Evolutionary conservation across 2,888 invertebrate genomes (phyloP).

Genomic region (Meandrusa payeni): DNA sequence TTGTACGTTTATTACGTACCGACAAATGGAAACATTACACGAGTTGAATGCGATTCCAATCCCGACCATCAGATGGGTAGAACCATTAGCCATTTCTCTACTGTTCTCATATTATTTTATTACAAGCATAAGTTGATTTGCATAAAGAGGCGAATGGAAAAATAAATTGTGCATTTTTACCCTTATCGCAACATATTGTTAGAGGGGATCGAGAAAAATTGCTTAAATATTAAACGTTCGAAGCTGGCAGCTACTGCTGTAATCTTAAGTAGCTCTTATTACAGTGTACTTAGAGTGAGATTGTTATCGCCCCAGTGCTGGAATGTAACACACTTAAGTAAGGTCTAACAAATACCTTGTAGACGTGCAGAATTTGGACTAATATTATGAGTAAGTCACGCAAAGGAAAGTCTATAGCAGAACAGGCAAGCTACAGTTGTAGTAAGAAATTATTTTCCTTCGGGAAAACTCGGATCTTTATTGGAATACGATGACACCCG

Average conservation of each 20-base stretch:
- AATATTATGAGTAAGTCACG: constrained; percentile 38
- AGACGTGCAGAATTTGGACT: constrained; percentile 38
- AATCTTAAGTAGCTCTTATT: constrained; percentile 1
- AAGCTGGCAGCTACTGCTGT: not conserved
- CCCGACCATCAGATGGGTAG: no score
- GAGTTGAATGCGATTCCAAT: no score
- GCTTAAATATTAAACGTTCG: not conserved
- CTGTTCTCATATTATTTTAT: not conserved
- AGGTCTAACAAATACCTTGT: constrained; percentile 51
- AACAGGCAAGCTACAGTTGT: no score
- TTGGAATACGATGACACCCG: no score
- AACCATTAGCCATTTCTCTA: no score
- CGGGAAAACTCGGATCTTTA: no score
- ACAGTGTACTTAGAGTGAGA: not conserved
- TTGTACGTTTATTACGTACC: no score
- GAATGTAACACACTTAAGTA: constrained; percentile 33
- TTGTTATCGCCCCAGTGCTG: not conserved
- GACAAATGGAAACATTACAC: no score
- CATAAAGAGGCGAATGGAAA: constrained; percentile 11
- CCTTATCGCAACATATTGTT: constrained; percentile 11
- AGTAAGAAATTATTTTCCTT: no score
- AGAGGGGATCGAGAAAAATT: constrained; percentile 9
- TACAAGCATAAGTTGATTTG: constrained; percentile 4
- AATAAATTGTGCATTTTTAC: constrained; percentile 12
- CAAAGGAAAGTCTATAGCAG: no score